Evolutionary conservation across 2,888 invertebrate species (phyloP).

Genomic region (Chloroclystis v-ata): DNA sequence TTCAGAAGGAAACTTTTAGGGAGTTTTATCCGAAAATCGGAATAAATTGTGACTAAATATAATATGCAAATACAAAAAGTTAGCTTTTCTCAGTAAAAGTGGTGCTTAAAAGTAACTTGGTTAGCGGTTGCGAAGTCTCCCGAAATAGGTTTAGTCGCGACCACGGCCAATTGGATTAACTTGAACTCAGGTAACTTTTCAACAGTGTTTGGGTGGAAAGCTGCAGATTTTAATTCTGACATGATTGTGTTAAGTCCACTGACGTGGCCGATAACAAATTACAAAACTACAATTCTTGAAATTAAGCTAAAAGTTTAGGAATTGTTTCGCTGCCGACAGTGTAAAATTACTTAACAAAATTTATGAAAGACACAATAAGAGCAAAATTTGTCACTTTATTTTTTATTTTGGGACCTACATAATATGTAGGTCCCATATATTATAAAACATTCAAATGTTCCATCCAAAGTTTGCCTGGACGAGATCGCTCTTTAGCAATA

Average conservation of each 20-base stretch:
- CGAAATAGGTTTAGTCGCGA: constrained; percentile 65
- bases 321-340: too few species aligned
- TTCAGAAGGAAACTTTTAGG: constrained; percentile 2
- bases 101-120: constrained; percentile 55
- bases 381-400: too few species aligned
- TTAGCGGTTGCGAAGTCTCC: constrained; percentile 61
- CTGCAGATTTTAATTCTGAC: constrained; percentile 42
- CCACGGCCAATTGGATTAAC: constrained; percentile 67
- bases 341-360: too few species aligned
- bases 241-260: constrained; percentile 19
- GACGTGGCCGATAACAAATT: not conserved
- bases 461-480: too few species aligned
- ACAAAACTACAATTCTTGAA: too few species aligned
- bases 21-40: constrained; percentile 17
- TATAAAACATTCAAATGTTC: too few species aligned
- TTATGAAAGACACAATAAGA: too few species aligned
- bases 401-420: too few species aligned
- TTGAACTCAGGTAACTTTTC: constrained; percentile 66
- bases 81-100: constrained; percentile 48
- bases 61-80: constrained; percentile 54
- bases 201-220: constrained; percentile 55
- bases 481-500: too few species aligned
- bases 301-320: too few species aligned
- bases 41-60: constrained; percentile 37
- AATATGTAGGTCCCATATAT: too few species aligned